A percentile compares a stretch with the other conserved stretches of the same genome.
phyloP scores from a whole-genome alignment of 2,797 vertebrate species.

The Liasis olivaceus region DNA sequence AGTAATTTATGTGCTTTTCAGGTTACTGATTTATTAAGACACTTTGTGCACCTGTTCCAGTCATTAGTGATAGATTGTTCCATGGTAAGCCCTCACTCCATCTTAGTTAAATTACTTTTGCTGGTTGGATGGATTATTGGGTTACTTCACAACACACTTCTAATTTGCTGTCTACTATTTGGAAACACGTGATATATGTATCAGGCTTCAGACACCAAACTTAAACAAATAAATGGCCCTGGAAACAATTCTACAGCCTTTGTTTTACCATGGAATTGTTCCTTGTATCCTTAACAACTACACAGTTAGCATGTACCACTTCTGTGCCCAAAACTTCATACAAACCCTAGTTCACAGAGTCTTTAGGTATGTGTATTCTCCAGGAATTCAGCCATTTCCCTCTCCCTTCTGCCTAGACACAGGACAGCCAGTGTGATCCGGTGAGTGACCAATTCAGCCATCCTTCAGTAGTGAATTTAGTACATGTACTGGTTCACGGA shows the following conservation, averaged over 20 bases:
- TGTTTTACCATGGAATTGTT: not conserved
- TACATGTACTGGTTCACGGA: not conserved
- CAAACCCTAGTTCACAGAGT: not conserved
- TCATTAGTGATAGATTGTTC: constrained; percentile 67
- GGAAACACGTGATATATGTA: not conserved
- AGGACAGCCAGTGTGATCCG: not conserved
- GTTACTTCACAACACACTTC: constrained; percentile 48
- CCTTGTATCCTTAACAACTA: not conserved
- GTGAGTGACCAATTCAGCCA: not conserved
- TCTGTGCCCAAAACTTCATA: not conserved
- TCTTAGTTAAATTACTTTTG: constrained; percentile 67
- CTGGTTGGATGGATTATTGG: constrained; percentile 60
- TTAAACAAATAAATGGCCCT: constrained; percentile 39
- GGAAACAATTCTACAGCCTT: not conserved
- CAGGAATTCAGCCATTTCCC: not conserved
- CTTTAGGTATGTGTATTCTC: not conserved
- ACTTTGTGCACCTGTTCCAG: constrained; percentile 68
- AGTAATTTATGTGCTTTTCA: constrained; percentile 69
- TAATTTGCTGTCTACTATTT: constrained; percentile 46
- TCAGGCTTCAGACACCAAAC: not conserved
- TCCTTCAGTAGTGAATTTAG: not conserved
- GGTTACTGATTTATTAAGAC: constrained; percentile 71
- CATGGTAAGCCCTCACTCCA: constrained; percentile 57
- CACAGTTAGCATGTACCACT: not conserved
- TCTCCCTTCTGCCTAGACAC: not conserved